phyloP scores from a whole-genome alignment of 2,888 invertebrate genomes.

The Melanophora roralis region DNA sequence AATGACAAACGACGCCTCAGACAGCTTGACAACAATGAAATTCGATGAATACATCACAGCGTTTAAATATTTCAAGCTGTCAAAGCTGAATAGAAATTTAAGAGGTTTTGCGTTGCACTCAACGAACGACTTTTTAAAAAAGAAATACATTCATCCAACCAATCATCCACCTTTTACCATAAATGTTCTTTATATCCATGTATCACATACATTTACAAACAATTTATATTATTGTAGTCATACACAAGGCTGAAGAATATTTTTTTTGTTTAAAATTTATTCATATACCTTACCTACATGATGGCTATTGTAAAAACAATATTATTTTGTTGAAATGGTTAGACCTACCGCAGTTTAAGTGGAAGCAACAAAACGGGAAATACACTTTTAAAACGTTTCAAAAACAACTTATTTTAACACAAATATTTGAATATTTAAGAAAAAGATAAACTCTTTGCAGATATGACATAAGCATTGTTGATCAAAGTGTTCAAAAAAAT shows the following conservation, averaged over 20 bases:
- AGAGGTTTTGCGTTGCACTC: slow-evolving; percentile 55
- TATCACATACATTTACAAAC: slow-evolving; percentile 19
- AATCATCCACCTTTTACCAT: neutral
- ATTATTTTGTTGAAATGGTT: slow-evolving; percentile 2
- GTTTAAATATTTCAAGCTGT: slow-evolving; percentile 57
- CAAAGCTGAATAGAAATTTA: slow-evolving; percentile 57
- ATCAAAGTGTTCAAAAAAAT: too few relatives aligned
- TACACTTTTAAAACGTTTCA: neutral
- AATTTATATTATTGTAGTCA: slow-evolving; percentile 17
- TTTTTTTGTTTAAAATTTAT: slow-evolving; percentile 14
- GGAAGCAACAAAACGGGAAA: neutral
- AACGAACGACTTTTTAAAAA: slow-evolving; percentile 26
- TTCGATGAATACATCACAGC: slow-evolving; percentile 58
- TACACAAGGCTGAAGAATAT: neutral
- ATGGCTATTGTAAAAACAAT: slow-evolving; percentile 10
- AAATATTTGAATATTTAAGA: too few relatives aligned
- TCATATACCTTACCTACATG: too few relatives aligned
- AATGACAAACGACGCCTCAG: slow-evolving; percentile 61
- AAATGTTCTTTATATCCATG: too few relatives aligned
- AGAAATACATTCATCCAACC: slow-evolving; percentile 23
- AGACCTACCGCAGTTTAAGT: slow-evolving; percentile 57
- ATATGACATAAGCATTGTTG: too few relatives aligned
- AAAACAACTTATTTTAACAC: neutral
- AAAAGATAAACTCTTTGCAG: too few relatives aligned
- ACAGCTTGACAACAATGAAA: slow-evolving; percentile 61